phyloP scores from a whole-genome alignment of 2,888 invertebrate genomes.

The Aspidiotus rigidus region DNA sequence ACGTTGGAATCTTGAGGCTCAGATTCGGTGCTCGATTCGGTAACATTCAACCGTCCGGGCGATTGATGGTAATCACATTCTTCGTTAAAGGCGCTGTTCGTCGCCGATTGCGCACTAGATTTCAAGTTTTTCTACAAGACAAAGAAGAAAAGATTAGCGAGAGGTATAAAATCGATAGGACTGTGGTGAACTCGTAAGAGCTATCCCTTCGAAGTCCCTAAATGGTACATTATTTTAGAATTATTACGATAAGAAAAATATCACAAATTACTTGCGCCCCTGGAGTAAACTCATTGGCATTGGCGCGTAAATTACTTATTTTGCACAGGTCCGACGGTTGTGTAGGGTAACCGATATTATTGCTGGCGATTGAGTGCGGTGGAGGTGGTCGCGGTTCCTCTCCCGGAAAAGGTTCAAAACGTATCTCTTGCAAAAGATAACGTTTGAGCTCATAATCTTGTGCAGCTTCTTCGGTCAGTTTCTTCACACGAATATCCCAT shows the following conservation, averaged over 20 bases:
- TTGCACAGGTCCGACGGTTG: constrained; percentile 10
- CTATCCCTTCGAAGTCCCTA: too few relatives aligned
- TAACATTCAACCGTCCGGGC: background rate
- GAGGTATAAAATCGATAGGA: background rate
- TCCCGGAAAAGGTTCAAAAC: constrained; percentile 8
- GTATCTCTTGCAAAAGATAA: background rate
- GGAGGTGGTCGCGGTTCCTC: background rate
- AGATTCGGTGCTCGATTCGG: constrained; percentile 19
- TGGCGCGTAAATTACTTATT: constrained; percentile 14
- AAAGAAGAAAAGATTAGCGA: background rate
- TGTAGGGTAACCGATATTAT: background rate
- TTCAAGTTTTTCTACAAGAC: background rate
- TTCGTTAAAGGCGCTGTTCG: too few relatives aligned
- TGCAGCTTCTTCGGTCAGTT: constrained; percentile 5
- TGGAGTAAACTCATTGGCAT: constrained; percentile 21
- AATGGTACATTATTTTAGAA: too few relatives aligned
- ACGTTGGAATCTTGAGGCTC: constrained; percentile 21
- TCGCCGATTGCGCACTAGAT: too few relatives aligned
- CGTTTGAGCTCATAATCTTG: background rate
- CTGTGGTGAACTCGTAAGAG: too few relatives aligned
- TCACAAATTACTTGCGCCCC: constrained; percentile 7
- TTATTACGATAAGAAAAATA: too few relatives aligned
- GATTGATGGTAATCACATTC: too few relatives aligned
- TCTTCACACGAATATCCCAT: background rate
- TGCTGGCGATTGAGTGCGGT: background rate